These are phyloP conservation scores for Diadegma fenestrale DNA, from an alignment of 2,888 invertebrate species.

Conservation along the genomic window DNA sequence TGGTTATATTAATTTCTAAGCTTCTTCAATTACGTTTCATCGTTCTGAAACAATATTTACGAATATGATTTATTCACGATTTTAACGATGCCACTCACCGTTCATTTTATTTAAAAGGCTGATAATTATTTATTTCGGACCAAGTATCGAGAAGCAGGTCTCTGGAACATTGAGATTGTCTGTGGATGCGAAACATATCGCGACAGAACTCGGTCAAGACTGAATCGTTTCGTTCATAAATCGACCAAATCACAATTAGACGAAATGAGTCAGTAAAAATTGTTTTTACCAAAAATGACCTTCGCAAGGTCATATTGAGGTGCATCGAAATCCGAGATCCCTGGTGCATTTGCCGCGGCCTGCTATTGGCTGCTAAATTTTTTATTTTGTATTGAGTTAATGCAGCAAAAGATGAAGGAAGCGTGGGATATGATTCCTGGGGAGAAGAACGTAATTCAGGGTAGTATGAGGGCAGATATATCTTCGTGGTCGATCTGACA, in stretches of 20 bases:
- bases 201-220: not conserved
- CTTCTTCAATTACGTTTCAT: conserved; percentile 1
- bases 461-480: conserved; percentile 68
- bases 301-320: not conserved
- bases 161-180: not conserved
- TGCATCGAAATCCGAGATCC: not conserved
- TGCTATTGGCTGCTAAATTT: not conserved
- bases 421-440: conserved; percentile 3
- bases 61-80: not conserved
- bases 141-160: not conserved
- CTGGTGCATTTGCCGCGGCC: not conserved
- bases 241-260: no score
- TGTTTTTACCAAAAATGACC: no score
- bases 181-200: not conserved
- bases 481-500: conserved; percentile 79
- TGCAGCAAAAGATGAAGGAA: conserved; percentile 4
- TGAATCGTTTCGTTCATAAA: no score
- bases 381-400: conserved; percentile 6
- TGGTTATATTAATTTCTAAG: conserved; percentile 18
- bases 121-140: not conserved
- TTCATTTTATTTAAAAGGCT: not conserved
- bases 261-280: no score
- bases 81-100: not conserved
- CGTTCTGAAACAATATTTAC: not conserved
- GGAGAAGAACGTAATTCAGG: conserved; percentile 6